Evolutionary conservation across 2,888 invertebrate genomes (phyloP), one percentile per base, ranked within the genome.

Genomic region (Synergus japonicus): DNA sequence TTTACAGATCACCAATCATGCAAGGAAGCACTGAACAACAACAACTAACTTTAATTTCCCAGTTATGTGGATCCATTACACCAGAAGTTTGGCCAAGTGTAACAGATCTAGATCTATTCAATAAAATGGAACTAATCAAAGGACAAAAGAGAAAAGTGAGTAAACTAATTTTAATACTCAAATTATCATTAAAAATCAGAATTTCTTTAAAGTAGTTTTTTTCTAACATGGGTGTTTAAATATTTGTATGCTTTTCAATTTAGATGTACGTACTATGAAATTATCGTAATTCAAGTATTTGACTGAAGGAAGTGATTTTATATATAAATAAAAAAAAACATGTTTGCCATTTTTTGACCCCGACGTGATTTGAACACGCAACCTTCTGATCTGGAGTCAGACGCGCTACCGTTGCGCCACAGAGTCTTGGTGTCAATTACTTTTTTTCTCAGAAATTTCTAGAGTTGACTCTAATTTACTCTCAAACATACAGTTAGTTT

Each of bases 301-400:
- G n/a, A 29, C n/a, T 12, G 12, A 46, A 66, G 18, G 15, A 15
- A 78, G 44, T 79, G 46, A 77, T 41, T 54, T n/a, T 54, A n/a
- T 54, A 5, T 4, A 5, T 4, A 5, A 0, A 37, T 37, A 37
- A 4, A 37, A 37, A 0, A 37, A 29, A 29, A 29, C 22, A 29
- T 43, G 1, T 43, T 43, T 43, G 9, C 0, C 10, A 10, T 44
- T 9, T 12, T 4, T 18, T 86, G 97, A 97, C 96, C 97, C 96
- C 96, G 96, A 96, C 96, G 97, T 97, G 97, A 97, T 96, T 97
- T 96, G 97, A 97, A 97, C 97, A 97, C 97, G 97, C 97, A 97
- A 96, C 97, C 97, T 97, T 97, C 97, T 97, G 97, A 97, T 97
- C 97, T 97, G 97, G 97, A 97, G 97, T 97, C 97, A 97, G 97